Evolutionary conservation across 2,888 invertebrate species (phyloP).

Genomic region (Sipha maydis): DNA sequence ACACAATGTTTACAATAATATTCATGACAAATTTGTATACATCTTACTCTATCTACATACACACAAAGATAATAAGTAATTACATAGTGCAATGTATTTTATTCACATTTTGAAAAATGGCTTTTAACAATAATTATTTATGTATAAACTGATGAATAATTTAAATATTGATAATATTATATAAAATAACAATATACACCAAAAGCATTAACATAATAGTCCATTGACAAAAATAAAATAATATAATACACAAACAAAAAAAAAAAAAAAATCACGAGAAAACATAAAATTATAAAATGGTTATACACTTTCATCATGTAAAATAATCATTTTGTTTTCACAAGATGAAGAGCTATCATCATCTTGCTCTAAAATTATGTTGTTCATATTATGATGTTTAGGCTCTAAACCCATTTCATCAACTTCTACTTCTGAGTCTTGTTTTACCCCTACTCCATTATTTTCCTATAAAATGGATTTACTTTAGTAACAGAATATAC

Average conservation of each 20-base stretch:
- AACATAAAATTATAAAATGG: background rate
- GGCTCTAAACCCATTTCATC: slow-evolving; percentile 41
- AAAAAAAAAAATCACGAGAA: background rate
- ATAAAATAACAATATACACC: slow-evolving; percentile 18
- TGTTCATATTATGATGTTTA: slow-evolving; percentile 42
- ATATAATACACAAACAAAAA: background rate
- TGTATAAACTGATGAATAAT: background rate
- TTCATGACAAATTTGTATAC: background rate
- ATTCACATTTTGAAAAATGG: background rate
- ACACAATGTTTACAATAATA: slow-evolving; percentile 8
- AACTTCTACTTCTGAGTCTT: slow-evolving; percentile 34
- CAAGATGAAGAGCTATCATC: slow-evolving; percentile 65
- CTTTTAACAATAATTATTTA: background rate
- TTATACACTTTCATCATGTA: slow-evolving; percentile 63
- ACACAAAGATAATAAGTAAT: background rate
- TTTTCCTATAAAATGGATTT: slow-evolving; percentile 19
- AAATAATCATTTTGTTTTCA: slow-evolving; percentile 66
- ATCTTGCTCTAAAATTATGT: slow-evolving; percentile 59
- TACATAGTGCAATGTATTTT: background rate
- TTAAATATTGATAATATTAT: background rate
- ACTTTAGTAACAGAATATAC: background rate
- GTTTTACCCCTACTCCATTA: slow-evolving; percentile 34
- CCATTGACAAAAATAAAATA: background rate
- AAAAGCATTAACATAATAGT: background rate
- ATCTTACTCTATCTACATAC: background rate